Evolutionary conservation across 2,888 invertebrate species (phyloP), one percentile per base, ranked within the genome.

Genomic region (Cartodere bifasciata): DNA sequence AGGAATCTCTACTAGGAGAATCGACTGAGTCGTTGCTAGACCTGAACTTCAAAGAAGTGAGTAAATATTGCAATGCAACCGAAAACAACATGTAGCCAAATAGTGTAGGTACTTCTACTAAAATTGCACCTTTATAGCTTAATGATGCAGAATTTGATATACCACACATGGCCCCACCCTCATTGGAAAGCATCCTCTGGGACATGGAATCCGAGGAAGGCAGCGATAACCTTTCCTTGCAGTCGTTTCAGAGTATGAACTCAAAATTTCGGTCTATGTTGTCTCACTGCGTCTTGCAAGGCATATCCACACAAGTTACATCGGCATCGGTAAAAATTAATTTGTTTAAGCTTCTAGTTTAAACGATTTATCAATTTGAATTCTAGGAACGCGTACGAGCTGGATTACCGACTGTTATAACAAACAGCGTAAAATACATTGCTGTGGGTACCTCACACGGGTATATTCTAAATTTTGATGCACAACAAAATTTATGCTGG

Each of bases 371-470:
- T 23, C 6, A 23, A 23, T 10, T 9, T 9, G 6, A 9, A 41
- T 63, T 62, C 31, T 52, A 86, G 84, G 90, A 92, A 48, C 72
- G 86, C 44, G 83, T 90, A 10, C 79, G 84, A 60, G 85, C 90
- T 32, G 94, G 94, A 4, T 67, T 81, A 39, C 85, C 91, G 6
- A 90, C 90, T 35, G 80, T 87, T 4, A 70, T 85, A 50, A 79
- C 85, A 43, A 82, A 82, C 4, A 70, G 67, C 40, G 66, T 74
- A 5, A 77, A 80, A 31, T 75, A 81, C 58, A 72, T 92, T 38
- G 85, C 85, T n/a, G 74, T 94, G 16, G 95, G 95, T 20, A 95
- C 92, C 16, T 88, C 91, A 14, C 90, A 92, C 60, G 94, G 95
- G 1, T 76, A 88, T 43, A 72, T 91, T 31, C 64, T 95, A 15